A percentile compares a stretch with the other conserved stretches of the same genome.
These are phyloP conservation scores for Scomberomorus guttatus DNA, from an alignment of 2,797 vertebrate species.

Conservation along the genomic window DNA sequence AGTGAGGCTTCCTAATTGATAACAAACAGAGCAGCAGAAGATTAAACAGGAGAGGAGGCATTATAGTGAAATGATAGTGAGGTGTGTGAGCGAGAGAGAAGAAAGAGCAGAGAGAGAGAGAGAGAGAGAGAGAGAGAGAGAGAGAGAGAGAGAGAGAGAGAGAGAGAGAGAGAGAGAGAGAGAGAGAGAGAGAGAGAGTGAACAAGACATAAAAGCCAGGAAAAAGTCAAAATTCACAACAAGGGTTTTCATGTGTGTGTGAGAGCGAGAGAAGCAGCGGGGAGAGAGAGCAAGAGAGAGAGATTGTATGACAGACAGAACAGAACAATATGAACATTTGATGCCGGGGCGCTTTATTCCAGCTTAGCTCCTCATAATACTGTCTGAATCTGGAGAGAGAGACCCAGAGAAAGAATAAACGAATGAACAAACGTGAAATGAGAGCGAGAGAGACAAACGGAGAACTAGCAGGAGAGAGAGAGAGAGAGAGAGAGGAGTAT, in stretches of 20 bases:
- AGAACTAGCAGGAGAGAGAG: constrained; percentile 12
- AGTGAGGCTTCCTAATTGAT: constrained; percentile 74
- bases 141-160: constrained; percentile 3
- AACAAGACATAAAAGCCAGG: constrained; percentile 42
- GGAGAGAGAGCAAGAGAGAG: constrained; percentile 23
- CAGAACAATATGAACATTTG: constrained; percentile 80
- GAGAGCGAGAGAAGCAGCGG: constrained; percentile 26
- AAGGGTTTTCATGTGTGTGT: constrained; percentile 28
- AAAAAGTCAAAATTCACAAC: constrained; percentile 46
- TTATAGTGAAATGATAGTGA: constrained; percentile 29
- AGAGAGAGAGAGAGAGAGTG: constrained; percentile 10
- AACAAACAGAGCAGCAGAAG: constrained; percentile 74
- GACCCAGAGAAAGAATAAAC: constrained; percentile 65
- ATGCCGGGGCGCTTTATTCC: constrained; percentile 77
- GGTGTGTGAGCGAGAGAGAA: neutral
- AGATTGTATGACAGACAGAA: constrained; percentile 63
- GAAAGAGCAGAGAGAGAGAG: neutral
- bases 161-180: no score
- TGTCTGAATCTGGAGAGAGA: constrained; percentile 76
- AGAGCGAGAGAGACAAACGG: constrained; percentile 46
- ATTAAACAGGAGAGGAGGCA: constrained; percentile 46
- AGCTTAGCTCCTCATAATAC: constrained; percentile 81
- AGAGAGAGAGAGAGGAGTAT: constrained; percentile 65
- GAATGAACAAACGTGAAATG: constrained; percentile 62
- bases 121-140: constrained; percentile 7